A percentile compares a stretch with the other conserved stretches of the same genome.
Evolutionary conservation across 2,888 invertebrate genomes (phyloP).

Genomic region (Leptinotarsa rubiginosa): DNA sequence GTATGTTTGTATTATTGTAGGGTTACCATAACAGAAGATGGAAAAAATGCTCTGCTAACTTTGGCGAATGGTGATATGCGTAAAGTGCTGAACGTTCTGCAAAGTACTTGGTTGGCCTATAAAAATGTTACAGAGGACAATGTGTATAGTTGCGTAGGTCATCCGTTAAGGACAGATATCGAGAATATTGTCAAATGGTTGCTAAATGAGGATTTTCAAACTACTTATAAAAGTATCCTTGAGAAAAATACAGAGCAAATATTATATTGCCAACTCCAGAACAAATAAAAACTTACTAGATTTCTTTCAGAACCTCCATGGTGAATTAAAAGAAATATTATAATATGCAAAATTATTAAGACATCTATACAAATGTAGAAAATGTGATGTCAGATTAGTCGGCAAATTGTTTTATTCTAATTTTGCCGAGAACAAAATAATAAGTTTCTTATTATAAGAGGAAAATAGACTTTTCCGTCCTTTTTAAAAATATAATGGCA

Average conservation of each 20-base stretch:
- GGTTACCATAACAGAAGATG: slow-evolving; percentile 87
- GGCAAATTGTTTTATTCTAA: too few species aligned
- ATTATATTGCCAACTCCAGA: too few species aligned
- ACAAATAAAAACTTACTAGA: too few species aligned
- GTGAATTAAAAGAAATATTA: too few species aligned
- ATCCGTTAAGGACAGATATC: slow-evolving; percentile 91
- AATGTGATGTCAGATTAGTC: too few species aligned
- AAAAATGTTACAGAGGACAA: slow-evolving; percentile 88
- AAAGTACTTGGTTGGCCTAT: slow-evolving; percentile 95
- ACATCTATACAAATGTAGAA: too few species aligned
- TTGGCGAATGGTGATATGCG: slow-evolving; percentile 98
- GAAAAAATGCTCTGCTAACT: slow-evolving; percentile 87
- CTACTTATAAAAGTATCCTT: slow-evolving; percentile 79
- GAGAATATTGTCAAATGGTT: slow-evolving; percentile 89
- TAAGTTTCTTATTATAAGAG: too few species aligned
- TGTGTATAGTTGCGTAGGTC: slow-evolving; percentile 96
- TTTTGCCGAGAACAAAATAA: too few species aligned
- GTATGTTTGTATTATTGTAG: slow-evolving; percentile 68
- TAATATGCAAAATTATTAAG: too few species aligned
- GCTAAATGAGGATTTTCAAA: slow-evolving; percentile 80
- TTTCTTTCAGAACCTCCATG: too few species aligned
- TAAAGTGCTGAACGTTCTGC: slow-evolving; percentile 94
- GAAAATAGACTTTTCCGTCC: too few species aligned
- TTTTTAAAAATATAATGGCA: too few species aligned
- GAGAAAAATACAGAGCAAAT: background rate